Base-by-base conservation (phyloP, 2,113 vertebrate species). In the Phyllostomus discolor region DNA sequence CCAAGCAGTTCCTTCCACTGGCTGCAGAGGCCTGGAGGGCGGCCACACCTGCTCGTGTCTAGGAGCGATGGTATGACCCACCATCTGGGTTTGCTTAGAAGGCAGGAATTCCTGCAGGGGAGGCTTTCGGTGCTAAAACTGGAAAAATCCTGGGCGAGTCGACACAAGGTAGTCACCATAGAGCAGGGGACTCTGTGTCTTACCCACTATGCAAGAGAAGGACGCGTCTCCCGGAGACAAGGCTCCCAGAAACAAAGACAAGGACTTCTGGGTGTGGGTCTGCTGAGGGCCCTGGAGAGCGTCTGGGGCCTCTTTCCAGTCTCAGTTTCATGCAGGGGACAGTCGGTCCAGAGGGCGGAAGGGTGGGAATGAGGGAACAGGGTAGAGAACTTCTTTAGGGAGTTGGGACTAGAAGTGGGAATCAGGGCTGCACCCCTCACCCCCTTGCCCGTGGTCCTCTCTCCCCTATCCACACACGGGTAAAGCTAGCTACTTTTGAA, bases 1-100 rank as follows among this genome's bases (percentile, higher is more conserved):
- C 35, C 86, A 1, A 1, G 0, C 33, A 4, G 7, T n/a, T 28
- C 73, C 62, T 76, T 86, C 20, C 28, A 0, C 14, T 52, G 31
- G 28, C 6, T 1, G 1, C 43, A 67, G 14, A 86, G 46, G 8
- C n/a, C 48, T 2, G 2, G 20, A 0, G 2, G 12, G 43, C 2
- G n/a, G 7, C 12, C 12, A 2, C 43, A 10, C 15, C 10, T 54
- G 31, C 52, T 88, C 64, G 52, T 41, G 80, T 24, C 11, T 33
- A 26, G 19, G 3, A 9, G 4, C 4, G 52, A n/a, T 19, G 2
- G 46, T 50, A 10, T 35, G 41, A 22, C 28, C 24, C 1, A 1
- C 16, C 2, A 1, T 1, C 20, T 66, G 31, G 12, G 33, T 59
- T 41, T 43, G 24, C 41, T 15, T n/a, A 66, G 16, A 41, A 28